Evolutionary conservation across 2,797 vertebrate genomes (phyloP), one percentile per base, ranked within the genome.

Genomic region (Peromyscus aztecus): DNA sequence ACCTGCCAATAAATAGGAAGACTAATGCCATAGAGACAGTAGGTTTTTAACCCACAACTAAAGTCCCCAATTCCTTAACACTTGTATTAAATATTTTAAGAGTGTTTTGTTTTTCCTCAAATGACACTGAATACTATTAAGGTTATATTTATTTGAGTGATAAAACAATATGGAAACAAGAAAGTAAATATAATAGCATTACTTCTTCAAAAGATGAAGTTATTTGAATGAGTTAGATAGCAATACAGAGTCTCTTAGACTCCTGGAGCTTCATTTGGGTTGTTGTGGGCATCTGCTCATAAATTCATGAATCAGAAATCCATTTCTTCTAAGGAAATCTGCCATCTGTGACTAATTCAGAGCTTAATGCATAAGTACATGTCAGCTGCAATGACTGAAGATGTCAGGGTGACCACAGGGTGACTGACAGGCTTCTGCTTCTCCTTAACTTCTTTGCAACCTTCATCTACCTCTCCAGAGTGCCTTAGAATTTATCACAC

Each of bases 1-100:
- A 96, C 31, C 73, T 97, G 78, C 43, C 73, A 95, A 82, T 71
- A 94, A 96, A 94, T 40, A 86, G 49, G 31, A 95, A 81, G 34
- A 27, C 78, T 82, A 92, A 86, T 73, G 34, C 49, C 83, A 71
- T 1, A 82, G 14, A 84, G 69, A 78, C 12, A 83, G 69, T 13
- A 27, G 8, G 71, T 84, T 94, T 95, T 93, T 91, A 95, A 91
- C 65, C 52, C 19, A 17, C 46, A 11, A 11, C 34, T 27, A 82
- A 97, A 94, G 34, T 13, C 24, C 3, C 63, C 19, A 29, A 94
- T 94, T 97, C 46, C 12, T 89, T 96, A 91, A 61, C 43, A 49
- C 37, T 82, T 84, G 40, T 55, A 49, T 31, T 78, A 78, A 96
- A 85, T 90, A 95, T 40, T 90, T 88, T 69, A 91, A 40, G 29